These are phyloP conservation scores for Pseudobourletiella spinata DNA, from an alignment of 1,140 invertebrate genomes.

Conservation along the genomic window DNA sequence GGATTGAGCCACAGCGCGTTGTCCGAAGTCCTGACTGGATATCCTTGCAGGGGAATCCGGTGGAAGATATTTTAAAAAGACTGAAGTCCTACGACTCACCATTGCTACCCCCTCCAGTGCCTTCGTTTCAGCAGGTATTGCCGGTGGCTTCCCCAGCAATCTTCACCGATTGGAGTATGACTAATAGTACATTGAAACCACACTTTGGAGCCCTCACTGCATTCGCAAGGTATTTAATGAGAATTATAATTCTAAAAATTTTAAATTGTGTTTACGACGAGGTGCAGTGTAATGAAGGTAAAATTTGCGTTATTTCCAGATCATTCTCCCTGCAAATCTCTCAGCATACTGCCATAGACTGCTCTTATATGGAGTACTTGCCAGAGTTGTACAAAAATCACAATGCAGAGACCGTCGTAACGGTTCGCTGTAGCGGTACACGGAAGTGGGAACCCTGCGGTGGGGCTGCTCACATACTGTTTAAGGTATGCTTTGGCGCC, in stretches of 20 bases:
- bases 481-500: constrained; percentile 48
- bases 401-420: constrained; percentile 48
- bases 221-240: constrained; percentile 47
- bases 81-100: constrained; percentile 52
- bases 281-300: not conserved
- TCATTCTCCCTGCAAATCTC: constrained; percentile 46
- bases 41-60: not conserved
- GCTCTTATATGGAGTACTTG: constrained; percentile 54
- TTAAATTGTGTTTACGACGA: not conserved
- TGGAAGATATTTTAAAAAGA: constrained; percentile 37
- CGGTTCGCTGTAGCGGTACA: constrained; percentile 45
- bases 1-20: constrained; percentile 8
- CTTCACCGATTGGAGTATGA: constrained; percentile 35
- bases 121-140: constrained; percentile 35
- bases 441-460: constrained; percentile 49
- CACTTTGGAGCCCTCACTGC: constrained; percentile 50
- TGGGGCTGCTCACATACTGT: constrained; percentile 52
- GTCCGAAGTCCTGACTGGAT: not conserved
- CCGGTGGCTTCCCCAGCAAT: constrained; percentile 45
- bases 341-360: constrained; percentile 58
- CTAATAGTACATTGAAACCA: constrained; percentile 42
- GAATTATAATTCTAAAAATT: not conserved
- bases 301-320: constrained; percentile 34
- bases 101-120: constrained; percentile 32
- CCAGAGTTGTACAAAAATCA: constrained; percentile 55